phyloP scores from a whole-genome alignment of 2,888 invertebrate species.

The Thelaira solivaga region DNA sequence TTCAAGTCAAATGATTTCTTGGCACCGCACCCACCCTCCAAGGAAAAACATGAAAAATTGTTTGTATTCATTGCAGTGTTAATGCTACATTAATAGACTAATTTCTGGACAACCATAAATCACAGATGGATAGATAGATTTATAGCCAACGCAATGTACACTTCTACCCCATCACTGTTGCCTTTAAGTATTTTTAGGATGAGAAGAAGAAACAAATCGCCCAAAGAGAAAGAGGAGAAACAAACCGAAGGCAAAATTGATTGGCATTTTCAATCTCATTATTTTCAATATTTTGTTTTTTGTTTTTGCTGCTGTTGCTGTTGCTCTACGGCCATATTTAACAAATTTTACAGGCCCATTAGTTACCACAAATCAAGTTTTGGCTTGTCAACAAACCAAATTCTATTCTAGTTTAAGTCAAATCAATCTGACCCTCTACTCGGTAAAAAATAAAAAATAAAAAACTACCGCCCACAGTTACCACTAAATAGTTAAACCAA shows the following conservation, averaged over 20 bases:
- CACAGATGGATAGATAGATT: conserved; percentile 56
- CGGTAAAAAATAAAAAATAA: too few relatives aligned
- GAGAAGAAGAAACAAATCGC: too few relatives aligned
- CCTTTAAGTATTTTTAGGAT: neutral
- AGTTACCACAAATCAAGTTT: conserved; percentile 31
- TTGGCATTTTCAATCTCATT: neutral
- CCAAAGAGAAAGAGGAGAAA: neutral
- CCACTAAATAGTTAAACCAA: too few relatives aligned
- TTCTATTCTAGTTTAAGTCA: conserved; percentile 2
- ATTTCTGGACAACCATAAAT: conserved; percentile 48
- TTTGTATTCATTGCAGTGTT: conserved; percentile 49
- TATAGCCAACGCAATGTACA: conserved; percentile 18
- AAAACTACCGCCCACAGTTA: too few relatives aligned
- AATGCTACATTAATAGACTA: conserved; percentile 55
- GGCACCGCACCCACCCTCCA: neutral
- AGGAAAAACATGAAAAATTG: conserved; percentile 54
- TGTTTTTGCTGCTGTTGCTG: neutral
- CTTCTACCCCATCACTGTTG: neutral
- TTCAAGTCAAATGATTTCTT: neutral
- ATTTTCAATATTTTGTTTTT: neutral
- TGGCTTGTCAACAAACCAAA: conserved; percentile 27
- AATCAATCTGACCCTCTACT: conserved; percentile 7
- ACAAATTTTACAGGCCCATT: neutral
- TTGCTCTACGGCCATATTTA: neutral
- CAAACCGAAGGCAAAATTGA: neutral